phyloP scores from a whole-genome alignment of 2,888 invertebrate genomes.

The Meiosimyza platycephala region DNA sequence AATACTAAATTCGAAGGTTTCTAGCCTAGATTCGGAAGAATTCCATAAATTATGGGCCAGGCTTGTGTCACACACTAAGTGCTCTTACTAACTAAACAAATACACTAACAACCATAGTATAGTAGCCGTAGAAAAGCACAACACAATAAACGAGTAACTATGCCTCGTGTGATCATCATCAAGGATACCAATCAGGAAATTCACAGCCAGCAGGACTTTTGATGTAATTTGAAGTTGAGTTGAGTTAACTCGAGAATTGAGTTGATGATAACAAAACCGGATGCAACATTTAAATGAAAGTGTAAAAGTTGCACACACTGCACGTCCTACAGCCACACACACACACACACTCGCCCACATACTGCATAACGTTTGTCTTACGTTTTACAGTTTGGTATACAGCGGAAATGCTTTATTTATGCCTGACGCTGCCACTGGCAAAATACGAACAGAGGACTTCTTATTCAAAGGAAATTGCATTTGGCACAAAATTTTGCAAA shows the following conservation, averaged over 20 bases:
- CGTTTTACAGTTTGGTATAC: slow-evolving; percentile 39
- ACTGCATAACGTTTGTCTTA: slow-evolving; percentile 41
- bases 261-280: not conserved
- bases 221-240: not conserved
- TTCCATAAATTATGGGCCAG: no score
- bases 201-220: not conserved
- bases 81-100: no score
- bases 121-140: no score
- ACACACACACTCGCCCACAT: slow-evolving; percentile 21
- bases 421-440: slow-evolving; percentile 5
- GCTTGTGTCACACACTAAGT: no score
- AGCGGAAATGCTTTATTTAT: slow-evolving; percentile 25
- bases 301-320: not conserved
- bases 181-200: not conserved
- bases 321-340: not conserved
- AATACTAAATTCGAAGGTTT: no score
- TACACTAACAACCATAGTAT: no score
- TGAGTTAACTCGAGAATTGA: not conserved
- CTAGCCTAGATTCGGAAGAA: no score
- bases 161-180: not conserved
- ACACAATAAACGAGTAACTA: no score
- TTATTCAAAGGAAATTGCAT: slow-evolving; percentile 29
- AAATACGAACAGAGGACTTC: not conserved
- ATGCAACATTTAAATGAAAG: no score
- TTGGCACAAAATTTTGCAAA: slow-evolving; percentile 1